Evolutionary conservation across 2,888 invertebrate genomes (phyloP).

Genomic region (Lasioglossum calceatum): DNA sequence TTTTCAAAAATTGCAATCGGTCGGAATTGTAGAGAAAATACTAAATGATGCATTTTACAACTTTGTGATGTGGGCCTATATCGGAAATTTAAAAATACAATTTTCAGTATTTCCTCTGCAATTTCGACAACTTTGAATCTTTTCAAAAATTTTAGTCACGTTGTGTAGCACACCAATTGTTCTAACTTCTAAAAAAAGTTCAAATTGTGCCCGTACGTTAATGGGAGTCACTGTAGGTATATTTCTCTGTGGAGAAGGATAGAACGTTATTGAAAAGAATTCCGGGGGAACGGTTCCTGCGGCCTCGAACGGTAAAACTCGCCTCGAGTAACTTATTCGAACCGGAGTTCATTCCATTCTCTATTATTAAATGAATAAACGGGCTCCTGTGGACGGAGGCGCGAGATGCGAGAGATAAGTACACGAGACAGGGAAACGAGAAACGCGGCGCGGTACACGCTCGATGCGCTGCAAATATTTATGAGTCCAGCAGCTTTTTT

Average conservation of each 20-base stretch:
- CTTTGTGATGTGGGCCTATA: no score
- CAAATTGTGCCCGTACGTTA: no score
- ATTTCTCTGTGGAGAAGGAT: neutral
- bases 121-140: no score
- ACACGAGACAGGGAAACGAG: neutral
- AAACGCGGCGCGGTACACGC: constrained; percentile 8
- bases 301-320: neutral
- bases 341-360: neutral
- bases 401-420: neutral
- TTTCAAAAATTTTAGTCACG: no score
- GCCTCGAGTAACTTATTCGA: neutral
- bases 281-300: neutral
- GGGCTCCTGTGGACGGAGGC: neutral
- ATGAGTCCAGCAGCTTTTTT: constrained; percentile 41
- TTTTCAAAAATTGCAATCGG: no score
- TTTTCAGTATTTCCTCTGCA: no score
- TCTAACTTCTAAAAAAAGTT: no score
- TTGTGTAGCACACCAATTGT: no score
- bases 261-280: neutral
- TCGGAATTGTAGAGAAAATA: no score
- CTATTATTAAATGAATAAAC: constrained; percentile 49
- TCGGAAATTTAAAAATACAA: no score
- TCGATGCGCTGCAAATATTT: constrained; percentile 62
- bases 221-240: no score
- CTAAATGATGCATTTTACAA: no score